phyloP scores from a whole-genome alignment of 2,797 vertebrate genomes.

The Melanogrammus aeglefinus region DNA sequence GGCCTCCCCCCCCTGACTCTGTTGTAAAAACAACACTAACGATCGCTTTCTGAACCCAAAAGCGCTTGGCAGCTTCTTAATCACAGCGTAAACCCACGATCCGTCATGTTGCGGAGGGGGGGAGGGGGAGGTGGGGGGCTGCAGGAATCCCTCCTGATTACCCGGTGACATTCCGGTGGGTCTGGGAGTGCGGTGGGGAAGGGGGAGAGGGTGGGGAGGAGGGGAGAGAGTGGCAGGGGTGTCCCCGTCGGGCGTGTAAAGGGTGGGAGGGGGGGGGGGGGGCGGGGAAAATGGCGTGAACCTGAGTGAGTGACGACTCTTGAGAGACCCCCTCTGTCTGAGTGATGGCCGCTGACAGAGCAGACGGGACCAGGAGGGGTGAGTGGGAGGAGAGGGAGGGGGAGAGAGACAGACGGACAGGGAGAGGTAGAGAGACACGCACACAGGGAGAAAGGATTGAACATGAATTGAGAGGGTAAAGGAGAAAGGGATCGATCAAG shows the following conservation, averaged over 20 bases:
- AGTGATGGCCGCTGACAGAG: conserved; percentile 68
- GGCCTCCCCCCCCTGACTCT: not conserved
- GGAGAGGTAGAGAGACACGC: too few relatives aligned
- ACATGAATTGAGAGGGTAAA: too few relatives aligned
- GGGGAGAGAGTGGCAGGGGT: conserved; percentile 40
- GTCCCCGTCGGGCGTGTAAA: conserved; percentile 50
- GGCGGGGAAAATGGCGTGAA: conserved; percentile 25
- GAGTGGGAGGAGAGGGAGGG: conserved; percentile 23
- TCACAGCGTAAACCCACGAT: conserved; percentile 33
- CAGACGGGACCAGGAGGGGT: conserved; percentile 55
- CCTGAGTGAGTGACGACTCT: conserved; percentile 62
- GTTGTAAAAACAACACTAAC: conserved; percentile 38
- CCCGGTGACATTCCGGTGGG: conserved; percentile 40
- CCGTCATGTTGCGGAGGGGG: not conserved
- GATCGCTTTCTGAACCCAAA: conserved; percentile 20
- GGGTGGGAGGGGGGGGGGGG: conserved; percentile 29
- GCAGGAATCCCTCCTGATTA: not conserved
- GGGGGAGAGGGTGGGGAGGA: conserved; percentile 15
- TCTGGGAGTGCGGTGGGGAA: not conserved
- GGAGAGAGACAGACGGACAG: not conserved
- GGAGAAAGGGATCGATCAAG: too few relatives aligned
- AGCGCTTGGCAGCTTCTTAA: conserved; percentile 23
- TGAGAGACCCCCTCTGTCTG: conserved; percentile 62
- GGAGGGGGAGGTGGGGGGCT: not conserved
- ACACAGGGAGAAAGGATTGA: too few relatives aligned